These are phyloP conservation scores for roundworm (Caenorhabditis elegans) DNA, from an alignment of 1,140 invertebrate species.

Conservation along the genomic window WBcel235 BX284606.5:4212501-4213000, in stretches of 20 bases:
- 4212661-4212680: not conserved
- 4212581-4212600: not conserved
- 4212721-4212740: not conserved
- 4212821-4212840: constrained; percentile 31
- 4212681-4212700: not conserved
- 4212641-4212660: not conserved
- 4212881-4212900: constrained; percentile 51
- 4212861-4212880: constrained; percentile 58
- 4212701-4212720: not conserved
- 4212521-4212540: not conserved
- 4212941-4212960: constrained; percentile 64
- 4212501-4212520: not conserved
- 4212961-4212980: constrained; percentile 63
- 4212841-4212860: constrained; percentile 46
- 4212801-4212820: not conserved
- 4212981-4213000: constrained; percentile 61
- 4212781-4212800: not conserved
- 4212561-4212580: not conserved
- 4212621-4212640: not conserved
- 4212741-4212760: not conserved
- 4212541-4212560: not conserved
- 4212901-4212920: constrained; percentile 65
- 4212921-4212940: constrained; percentile 55
- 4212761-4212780: constrained; percentile 1
- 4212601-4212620: not conserved